Conservation (phyloP, 1,140 invertebrate species). For the Ptiloglossa arizonensis region DNA sequence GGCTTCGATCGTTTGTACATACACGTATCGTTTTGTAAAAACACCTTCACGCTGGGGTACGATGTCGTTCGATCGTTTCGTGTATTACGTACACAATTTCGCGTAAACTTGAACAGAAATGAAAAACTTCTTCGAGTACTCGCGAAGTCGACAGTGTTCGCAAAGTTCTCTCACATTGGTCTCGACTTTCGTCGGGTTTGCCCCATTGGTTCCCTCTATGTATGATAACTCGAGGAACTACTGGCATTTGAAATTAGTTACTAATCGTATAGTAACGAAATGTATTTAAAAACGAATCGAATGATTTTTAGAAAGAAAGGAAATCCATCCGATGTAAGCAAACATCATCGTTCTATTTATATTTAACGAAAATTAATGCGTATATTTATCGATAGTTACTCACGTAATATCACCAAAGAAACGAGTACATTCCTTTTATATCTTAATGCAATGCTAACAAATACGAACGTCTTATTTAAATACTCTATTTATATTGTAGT, state of each 20-base stretch:
- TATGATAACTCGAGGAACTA: neutral
- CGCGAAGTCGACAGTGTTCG: neutral
- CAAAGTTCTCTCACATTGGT: too few relatives aligned
- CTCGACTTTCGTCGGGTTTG: too few relatives aligned
- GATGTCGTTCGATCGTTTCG: neutral
- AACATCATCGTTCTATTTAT: neutral
- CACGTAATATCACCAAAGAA: conserved; percentile 9
- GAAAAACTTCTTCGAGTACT: neutral
- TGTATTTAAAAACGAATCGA: neutral
- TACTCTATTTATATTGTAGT: conserved; percentile 19
- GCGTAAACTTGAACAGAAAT: neutral
- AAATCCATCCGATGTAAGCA: neutral
- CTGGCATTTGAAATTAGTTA: neutral
- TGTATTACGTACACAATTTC: neutral
- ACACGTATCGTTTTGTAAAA: conserved; percentile 18
- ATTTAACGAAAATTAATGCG: neutral
- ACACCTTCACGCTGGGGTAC: neutral
- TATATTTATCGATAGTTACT: neutral
- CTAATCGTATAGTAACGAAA: too few relatives aligned
- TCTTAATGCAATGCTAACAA: neutral
- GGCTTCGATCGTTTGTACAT: conserved; percentile 18
- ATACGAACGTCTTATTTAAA: conserved; percentile 15
- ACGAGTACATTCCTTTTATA: conserved; percentile 11
- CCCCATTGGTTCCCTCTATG: too few relatives aligned
- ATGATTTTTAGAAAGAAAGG: too few relatives aligned